These are phyloP conservation scores for Pyrocoelia pectoralis DNA, from an alignment of 2,888 invertebrate species.

Conservation along the genomic window DNA sequence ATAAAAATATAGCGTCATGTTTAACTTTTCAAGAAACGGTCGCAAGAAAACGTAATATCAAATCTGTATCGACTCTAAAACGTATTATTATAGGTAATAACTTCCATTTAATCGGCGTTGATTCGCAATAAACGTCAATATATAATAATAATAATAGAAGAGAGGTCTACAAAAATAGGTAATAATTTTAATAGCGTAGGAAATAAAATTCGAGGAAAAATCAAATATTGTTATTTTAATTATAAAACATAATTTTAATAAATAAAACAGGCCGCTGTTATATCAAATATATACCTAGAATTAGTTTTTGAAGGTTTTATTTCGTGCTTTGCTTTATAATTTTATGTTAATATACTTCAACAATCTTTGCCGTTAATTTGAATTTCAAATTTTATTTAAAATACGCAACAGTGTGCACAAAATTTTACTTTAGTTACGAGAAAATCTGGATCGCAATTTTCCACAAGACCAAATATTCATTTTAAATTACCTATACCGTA, in stretches of 20 bases:
- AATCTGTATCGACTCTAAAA: background rate
- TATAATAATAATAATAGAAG: background rate
- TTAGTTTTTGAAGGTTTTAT: slow-evolving; percentile 24
- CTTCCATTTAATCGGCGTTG: background rate
- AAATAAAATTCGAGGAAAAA: background rate
- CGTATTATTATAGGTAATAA: background rate
- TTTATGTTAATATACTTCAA: slow-evolving; percentile 30
- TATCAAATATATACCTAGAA: slow-evolving; percentile 9
- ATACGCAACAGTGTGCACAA: slow-evolving; percentile 27
- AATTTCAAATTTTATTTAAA: slow-evolving; percentile 35
- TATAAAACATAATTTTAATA: background rate
- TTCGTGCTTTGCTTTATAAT: slow-evolving; percentile 27
- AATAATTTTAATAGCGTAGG: background rate
- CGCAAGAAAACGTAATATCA: background rate
- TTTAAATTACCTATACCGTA: slow-evolving; percentile 31
- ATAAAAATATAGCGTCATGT: too few species aligned
- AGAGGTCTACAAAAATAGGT: too few species aligned
- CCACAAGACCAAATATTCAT: slow-evolving; percentile 20
- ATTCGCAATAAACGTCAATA: background rate
- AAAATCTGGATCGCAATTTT: slow-evolving; percentile 30
- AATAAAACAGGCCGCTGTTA: slow-evolving; percentile 1
- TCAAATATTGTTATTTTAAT: background rate
- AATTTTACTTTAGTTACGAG: slow-evolving; percentile 30
- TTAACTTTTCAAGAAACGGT: background rate
- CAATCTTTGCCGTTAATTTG: slow-evolving; percentile 34